A percentile compares a stretch with the other conserved stretches of the same genome.
Conservation (phyloP, 2,113 vertebrate species). For the Misgurnus anguillicaudatus region DNA sequence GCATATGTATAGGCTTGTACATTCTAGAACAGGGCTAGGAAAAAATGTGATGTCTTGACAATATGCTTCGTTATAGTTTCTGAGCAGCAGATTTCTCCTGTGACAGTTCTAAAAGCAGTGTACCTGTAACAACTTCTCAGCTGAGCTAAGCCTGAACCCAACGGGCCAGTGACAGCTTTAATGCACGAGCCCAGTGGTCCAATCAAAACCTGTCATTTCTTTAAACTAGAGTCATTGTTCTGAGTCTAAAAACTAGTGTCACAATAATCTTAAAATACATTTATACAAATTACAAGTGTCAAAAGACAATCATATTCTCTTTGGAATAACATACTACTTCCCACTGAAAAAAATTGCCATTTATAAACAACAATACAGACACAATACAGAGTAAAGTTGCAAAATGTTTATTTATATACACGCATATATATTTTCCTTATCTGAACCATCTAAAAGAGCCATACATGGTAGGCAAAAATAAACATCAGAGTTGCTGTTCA, state of each 20-base stretch:
- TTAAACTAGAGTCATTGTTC: not conserved
- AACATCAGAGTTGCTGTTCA: not conserved
- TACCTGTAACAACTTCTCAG: no score
- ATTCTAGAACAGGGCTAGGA: no score
- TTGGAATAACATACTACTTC: not conserved
- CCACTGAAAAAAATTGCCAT: no score
- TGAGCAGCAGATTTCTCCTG: no score
- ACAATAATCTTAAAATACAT: not conserved
- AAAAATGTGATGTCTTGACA: no score
- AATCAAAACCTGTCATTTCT: not conserved
- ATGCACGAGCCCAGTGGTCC: conserved; percentile 1
- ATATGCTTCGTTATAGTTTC: no score
- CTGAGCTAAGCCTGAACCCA: no score
- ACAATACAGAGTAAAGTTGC: not conserved
- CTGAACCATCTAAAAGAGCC: not conserved
- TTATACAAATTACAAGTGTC: no score
- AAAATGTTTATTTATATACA: conserved; percentile 39
- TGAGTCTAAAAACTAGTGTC: not conserved
- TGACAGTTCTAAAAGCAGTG: no score
- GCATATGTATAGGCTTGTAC: no score
- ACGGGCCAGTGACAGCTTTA: not conserved
- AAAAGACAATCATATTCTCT: not conserved
- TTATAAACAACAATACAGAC: not conserved
- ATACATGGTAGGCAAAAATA: not conserved
- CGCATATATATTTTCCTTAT: not conserved